phyloP scores from a whole-genome alignment of 2,113 vertebrate genomes.

The Triplophysa siluroides region DNA sequence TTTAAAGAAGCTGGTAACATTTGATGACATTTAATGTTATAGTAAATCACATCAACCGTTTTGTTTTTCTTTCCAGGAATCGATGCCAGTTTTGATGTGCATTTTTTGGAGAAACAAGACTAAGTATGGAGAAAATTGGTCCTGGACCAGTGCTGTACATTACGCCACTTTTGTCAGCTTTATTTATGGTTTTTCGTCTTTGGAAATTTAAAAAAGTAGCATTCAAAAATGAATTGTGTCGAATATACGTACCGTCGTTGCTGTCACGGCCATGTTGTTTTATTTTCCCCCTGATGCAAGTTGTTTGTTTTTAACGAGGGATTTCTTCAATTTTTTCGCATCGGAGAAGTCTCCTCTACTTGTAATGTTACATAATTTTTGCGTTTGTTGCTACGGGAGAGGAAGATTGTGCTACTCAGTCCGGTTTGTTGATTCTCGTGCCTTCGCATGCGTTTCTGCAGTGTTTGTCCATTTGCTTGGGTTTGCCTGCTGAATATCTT shows the following conservation, averaged over 20 bases:
- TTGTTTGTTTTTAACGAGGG: constrained; percentile 55
- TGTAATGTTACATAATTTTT: constrained; percentile 56
- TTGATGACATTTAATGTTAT: too few species aligned
- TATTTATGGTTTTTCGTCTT: constrained; percentile 88
- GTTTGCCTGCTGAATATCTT: constrained; percentile 75
- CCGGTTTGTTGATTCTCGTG: constrained; percentile 71
- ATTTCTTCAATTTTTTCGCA: constrained; percentile 71
- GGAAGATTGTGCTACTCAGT: constrained; percentile 56
- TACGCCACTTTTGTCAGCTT: constrained; percentile 89
- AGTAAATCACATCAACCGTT: neutral
- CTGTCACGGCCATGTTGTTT: constrained; percentile 72
- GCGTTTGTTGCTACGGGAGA: constrained; percentile 44
- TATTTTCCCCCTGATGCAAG: constrained; percentile 12
- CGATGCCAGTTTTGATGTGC: constrained; percentile 58
- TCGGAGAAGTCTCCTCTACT: constrained; percentile 74
- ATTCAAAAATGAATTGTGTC: constrained; percentile 70
- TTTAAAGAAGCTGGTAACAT: neutral
- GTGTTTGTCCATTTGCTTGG: constrained; percentile 68
- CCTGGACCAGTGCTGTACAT: constrained; percentile 82
- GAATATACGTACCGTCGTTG: constrained; percentile 83
- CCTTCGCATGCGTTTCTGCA: constrained; percentile 73
- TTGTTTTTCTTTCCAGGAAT: constrained; percentile 54
- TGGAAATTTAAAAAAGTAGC: constrained; percentile 76
- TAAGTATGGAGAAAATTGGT: constrained; percentile 62
- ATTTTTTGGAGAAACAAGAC: constrained; percentile 56